phyloP scores from a whole-genome alignment of 2,888 invertebrate species.

The Tachina grossa region DNA sequence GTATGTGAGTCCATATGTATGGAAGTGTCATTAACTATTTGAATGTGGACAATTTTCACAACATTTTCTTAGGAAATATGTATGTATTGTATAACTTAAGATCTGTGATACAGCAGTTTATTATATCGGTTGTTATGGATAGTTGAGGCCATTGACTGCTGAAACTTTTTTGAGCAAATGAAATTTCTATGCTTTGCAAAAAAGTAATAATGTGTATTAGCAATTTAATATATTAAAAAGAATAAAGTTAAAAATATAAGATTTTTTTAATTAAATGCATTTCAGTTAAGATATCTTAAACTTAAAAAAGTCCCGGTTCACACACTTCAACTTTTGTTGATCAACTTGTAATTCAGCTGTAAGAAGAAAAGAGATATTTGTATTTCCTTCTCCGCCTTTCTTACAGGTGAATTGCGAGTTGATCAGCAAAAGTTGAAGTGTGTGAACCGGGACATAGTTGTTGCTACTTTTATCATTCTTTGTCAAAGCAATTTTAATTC shows the following conservation, averaged over 20 bases:
- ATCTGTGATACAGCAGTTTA: conserved; percentile 40
- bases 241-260: neutral
- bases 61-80: conserved; percentile 57
- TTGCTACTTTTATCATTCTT: no score
- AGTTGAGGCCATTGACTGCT: conserved; percentile 63
- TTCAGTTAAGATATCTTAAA: no score
- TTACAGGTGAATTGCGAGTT: no score
- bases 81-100: conserved; percentile 20
- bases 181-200: conserved; percentile 26
- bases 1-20: neutral
- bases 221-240: neutral
- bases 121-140: conserved; percentile 33
- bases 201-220: neutral
- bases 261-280: neutral
- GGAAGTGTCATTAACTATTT: conserved; percentile 16
- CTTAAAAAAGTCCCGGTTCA: no score
- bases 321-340: no score
- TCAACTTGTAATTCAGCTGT: no score
- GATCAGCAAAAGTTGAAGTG: no score
- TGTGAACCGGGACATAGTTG: no score
- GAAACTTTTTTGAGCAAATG: neutral
- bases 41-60: conserved; percentile 45
- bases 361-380: no score
- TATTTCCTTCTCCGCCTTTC: no score
- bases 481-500: no score